Conservation (phyloP, 2,888 invertebrate species). For the Cephus pulcher region DNA sequence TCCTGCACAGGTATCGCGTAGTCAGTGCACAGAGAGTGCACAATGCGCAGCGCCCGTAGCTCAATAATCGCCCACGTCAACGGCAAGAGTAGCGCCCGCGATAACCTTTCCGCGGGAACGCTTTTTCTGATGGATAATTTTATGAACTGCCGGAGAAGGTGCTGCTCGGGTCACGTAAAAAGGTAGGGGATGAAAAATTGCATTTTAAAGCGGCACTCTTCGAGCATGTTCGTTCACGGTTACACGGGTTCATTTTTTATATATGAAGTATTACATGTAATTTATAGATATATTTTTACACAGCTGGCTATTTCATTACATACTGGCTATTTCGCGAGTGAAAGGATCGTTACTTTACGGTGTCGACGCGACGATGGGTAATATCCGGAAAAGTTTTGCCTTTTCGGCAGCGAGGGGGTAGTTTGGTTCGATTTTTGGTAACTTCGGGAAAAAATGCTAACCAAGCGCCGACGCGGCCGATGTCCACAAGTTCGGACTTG, state of each 20-base stretch:
- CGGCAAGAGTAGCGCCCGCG: neutral
- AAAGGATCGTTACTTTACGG: neutral
- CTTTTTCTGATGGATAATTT: neutral
- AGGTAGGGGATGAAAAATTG: slow-evolving; percentile 41
- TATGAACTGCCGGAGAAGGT: neutral
- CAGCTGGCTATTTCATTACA: neutral
- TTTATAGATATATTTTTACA: neutral
- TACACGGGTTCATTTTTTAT: neutral
- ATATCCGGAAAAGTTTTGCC: neutral
- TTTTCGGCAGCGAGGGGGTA: neutral
- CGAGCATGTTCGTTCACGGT: neutral
- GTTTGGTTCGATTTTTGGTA: neutral
- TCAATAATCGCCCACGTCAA: neutral
- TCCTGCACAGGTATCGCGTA: neutral
- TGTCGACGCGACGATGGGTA: no score
- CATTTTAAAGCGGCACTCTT: slow-evolving; percentile 39
- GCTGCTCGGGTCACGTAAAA: neutral
- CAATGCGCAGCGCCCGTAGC: neutral
- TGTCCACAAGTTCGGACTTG: neutral
- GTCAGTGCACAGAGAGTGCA: neutral
- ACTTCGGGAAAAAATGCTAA: neutral
- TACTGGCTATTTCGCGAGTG: neutral
- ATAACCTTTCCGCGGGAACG: neutral
- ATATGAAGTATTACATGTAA: neutral
- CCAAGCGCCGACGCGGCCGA: neutral